These are phyloP conservation scores for Anguilla japonica DNA, from an alignment of 2,113 vertebrate genomes.

Conservation along the genomic window DNA sequence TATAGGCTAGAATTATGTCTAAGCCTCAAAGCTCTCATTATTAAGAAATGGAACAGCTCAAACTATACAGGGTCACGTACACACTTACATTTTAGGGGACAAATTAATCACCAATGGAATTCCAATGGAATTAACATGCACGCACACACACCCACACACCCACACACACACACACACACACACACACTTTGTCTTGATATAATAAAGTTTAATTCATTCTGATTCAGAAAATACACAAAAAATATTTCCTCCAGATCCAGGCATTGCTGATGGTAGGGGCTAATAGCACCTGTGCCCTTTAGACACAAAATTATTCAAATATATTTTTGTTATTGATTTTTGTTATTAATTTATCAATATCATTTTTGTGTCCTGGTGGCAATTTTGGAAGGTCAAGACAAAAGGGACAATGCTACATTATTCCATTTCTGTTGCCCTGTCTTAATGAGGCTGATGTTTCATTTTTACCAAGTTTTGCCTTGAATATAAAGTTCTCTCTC, in stretches of 20 bases:
- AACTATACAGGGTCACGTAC: too few species aligned
- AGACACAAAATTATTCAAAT: not conserved
- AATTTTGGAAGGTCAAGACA: not conserved
- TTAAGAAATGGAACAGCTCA: too few species aligned
- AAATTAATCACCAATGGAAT: too few species aligned
- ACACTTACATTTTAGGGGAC: too few species aligned
- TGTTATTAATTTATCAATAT: not conserved
- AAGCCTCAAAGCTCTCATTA: not conserved
- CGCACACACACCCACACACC: too few species aligned
- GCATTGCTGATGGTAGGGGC: not conserved
- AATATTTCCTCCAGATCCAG: not conserved
- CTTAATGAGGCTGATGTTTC: slow-evolving; percentile 3
- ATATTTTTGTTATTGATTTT: not conserved
- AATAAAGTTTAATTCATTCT: not conserved
- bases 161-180: too few species aligned
- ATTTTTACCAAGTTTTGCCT: slow-evolving; percentile 1
- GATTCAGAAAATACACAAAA: not conserved
- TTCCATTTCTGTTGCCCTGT: not conserved
- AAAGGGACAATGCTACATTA: not conserved
- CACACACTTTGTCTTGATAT: not conserved
- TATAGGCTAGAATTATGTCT: not conserved
- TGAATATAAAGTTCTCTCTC: not conserved
- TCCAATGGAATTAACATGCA: too few species aligned
- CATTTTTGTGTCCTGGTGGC: not conserved
- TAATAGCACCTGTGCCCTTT: not conserved